Percentiles rank a stretch among this genome's conserved stretches.
Conservation (phyloP, 2,797 vertebrate species). For the Chiloscyllium punctatum region DNA sequence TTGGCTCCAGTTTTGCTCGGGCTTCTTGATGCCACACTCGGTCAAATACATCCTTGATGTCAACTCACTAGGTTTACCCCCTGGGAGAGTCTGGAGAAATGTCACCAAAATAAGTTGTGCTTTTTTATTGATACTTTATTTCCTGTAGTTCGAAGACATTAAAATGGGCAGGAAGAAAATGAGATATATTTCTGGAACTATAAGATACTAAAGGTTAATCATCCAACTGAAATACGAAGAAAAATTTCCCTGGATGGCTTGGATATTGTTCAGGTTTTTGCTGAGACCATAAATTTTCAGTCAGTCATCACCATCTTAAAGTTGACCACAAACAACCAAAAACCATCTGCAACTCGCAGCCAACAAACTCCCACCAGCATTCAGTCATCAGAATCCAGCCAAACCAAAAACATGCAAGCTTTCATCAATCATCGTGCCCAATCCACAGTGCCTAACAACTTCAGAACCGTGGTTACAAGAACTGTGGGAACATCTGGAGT, state of each 20-base stretch:
- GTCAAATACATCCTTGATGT: too few relatives aligned
- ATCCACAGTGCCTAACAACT: neutral
- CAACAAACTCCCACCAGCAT: neutral
- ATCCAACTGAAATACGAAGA: neutral
- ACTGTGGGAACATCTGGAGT: neutral
- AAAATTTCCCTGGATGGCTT: neutral
- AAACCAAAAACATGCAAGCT: too few relatives aligned
- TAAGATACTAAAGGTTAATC: neutral
- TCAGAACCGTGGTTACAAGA: neutral
- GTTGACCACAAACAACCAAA: neutral
- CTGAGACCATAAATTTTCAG: neutral
- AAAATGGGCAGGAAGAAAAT: neutral
- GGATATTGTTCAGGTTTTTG: neutral
- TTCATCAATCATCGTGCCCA: neutral
- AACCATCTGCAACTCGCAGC: too few relatives aligned
- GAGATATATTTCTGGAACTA: neutral
- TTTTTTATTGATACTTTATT: neutral
- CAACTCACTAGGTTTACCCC: neutral
- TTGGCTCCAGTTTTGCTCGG: too few relatives aligned
- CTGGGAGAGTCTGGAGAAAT: neutral
- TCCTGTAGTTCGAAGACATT: neutral
- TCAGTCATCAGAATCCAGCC: neutral
- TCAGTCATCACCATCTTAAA: neutral
- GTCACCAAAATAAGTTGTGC: neutral
- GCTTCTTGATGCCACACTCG: too few relatives aligned